Base-by-base conservation (phyloP, 2,888 invertebrate genomes). In the Thymelicus acteon region DNA sequence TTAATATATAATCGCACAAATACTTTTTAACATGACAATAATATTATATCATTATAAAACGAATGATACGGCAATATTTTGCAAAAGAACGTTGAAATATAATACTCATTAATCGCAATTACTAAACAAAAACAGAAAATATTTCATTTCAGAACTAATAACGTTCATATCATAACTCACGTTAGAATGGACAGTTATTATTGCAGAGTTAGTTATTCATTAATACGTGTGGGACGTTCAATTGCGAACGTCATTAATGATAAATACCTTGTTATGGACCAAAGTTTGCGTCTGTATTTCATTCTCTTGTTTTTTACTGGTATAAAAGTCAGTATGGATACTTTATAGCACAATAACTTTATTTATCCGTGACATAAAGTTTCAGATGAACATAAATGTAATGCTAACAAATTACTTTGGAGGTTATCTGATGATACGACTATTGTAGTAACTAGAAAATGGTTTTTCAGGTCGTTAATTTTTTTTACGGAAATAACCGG, bases 131-230 rank as follows among this genome's bases (percentile, higher is more conserved):
- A 54, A 24, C 54, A 54, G 19, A 24, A 24, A 54, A n/a, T 13
- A 57, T 7, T 37, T 13, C 6, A 24, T 57, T 37, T 57, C 57
- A 57, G 13, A 57, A 31, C 57, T 57, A 57, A 57, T 57, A 57
- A 31, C 31, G 13, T 13, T n/a, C 37, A 57, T 57, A 31, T 57
- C 57, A 37, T 57, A 37, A 57, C 31, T 57, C 57, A 57, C 31
- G 10, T 37, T 19, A 31, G 57, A 57, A 8, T 8, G 13, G 13
- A 37, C 57, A 57, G 57, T 57, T 57, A 57, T 57, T 57, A 57
- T 57, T 57, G 57, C 37, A 13, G 37, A 57, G 57, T 57, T 57
- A 57, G 31, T 57, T 57, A 57, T 57, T 57, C 57, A 57, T 57
- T 57, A 57, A 57, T 57, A 57, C 57, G 13, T 13, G 13, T 37